Conservation (phyloP, 2,888 invertebrate species). For the Thysanoteuthis rhombus region DNA sequence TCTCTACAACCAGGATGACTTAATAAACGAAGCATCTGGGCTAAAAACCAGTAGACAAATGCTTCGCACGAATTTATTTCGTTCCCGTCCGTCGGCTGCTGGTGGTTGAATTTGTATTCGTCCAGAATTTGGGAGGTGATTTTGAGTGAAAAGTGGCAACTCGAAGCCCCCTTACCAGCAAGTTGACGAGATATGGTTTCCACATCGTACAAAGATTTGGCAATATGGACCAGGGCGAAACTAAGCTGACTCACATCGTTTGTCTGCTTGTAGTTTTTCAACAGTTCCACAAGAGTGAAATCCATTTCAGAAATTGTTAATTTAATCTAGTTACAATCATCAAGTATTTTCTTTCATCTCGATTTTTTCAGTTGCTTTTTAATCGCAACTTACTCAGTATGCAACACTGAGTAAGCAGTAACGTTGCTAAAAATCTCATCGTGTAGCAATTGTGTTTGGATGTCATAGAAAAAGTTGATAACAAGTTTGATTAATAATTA, state of each 20-base stretch:
- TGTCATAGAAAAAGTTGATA: too few relatives aligned
- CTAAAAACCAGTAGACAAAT: slow-evolving; percentile 54
- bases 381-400: too few relatives aligned
- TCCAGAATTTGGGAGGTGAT: neutral
- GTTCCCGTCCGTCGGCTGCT: neutral
- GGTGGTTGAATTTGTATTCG: slow-evolving; percentile 20
- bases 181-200: neutral
- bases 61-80: slow-evolving; percentile 38
- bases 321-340: too few relatives aligned
- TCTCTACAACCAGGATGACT: slow-evolving; percentile 44
- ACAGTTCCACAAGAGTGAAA: neutral
- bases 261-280: neutral
- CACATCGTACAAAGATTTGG: neutral
- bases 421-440: too few relatives aligned
- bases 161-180: neutral
- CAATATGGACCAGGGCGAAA: neutral
- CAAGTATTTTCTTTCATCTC: too few relatives aligned
- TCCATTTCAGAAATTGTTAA: neutral
- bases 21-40: slow-evolving; percentile 48
- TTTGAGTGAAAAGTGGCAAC: neutral
- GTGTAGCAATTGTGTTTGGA: too few relatives aligned
- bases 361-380: too few relatives aligned
- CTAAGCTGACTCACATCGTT: neutral
- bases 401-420: too few relatives aligned
- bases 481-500: too few relatives aligned